These are phyloP conservation scores for Peromyscus eremicus DNA, from an alignment of 2,797 vertebrate genomes.

Conservation along the genomic window DNA sequence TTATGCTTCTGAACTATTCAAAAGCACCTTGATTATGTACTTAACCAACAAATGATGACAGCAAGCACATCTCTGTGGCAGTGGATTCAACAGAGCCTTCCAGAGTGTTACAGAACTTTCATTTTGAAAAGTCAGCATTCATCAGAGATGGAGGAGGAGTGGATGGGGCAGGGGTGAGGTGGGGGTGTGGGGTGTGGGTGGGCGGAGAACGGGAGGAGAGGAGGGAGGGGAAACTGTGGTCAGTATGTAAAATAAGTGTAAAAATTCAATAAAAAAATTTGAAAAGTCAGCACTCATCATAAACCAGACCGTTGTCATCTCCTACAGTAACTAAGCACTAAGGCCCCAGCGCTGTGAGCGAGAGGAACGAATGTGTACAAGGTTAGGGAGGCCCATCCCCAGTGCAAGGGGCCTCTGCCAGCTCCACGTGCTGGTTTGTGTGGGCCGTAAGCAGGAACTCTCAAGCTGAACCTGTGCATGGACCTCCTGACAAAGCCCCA, in stretches of 20 bases:
- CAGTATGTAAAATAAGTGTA: not conserved
- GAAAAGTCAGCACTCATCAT: not conserved
- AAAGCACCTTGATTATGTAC: not conserved
- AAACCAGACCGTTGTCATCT: not conserved
- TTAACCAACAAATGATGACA: not conserved
- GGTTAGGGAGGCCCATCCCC: fast-evolving
- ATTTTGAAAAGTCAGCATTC: conserved; percentile 8
- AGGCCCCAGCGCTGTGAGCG: not conserved
- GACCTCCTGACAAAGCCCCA: not conserved
- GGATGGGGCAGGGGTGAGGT: not conserved
- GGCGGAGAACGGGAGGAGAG: not conserved
- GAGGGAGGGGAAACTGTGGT: not conserved
- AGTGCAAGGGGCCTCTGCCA: not conserved
- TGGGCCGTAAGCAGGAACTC: not conserved
- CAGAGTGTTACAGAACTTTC: not conserved
- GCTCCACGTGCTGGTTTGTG: not conserved
- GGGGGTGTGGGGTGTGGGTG: too few relatives aligned
- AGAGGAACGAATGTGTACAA: not conserved
- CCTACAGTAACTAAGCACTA: not conserved
- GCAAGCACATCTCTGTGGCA: not conserved
- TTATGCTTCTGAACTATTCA: not conserved
- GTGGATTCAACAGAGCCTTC: not conserved
- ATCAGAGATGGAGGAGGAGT: not conserved
- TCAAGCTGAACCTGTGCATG: not conserved
- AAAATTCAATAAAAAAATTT: not conserved